Percentiles rank a stretch among this genome's conserved stretches.
Conservation (phyloP, 1,140 invertebrate species). For the Lutraria rhynchaena region DNA sequence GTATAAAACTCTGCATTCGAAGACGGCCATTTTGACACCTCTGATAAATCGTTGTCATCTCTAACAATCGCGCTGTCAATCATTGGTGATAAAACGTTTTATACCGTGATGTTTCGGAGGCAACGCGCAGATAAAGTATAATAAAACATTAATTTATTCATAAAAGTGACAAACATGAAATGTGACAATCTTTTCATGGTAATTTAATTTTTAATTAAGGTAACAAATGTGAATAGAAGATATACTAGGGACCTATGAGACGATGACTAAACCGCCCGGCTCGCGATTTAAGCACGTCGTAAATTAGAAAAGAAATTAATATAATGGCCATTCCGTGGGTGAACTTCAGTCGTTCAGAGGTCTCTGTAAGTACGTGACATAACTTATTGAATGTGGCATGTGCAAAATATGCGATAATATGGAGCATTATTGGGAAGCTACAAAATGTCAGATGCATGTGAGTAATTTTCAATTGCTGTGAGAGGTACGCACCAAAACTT, state of each 20-base stretch:
- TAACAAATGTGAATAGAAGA: constrained; percentile 17
- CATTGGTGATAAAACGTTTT: constrained; percentile 57
- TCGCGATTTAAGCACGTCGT: too few relatives aligned
- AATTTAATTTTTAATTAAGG: constrained; percentile 57
- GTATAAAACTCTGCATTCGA: constrained; percentile 3
- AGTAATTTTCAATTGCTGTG: too few relatives aligned
- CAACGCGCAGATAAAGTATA: constrained; percentile 36
- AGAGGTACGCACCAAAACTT: too few relatives aligned
- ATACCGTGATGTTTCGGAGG: constrained; percentile 53
- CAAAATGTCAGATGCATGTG: too few relatives aligned
- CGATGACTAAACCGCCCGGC: not conserved
- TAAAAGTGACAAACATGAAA: constrained; percentile 47
- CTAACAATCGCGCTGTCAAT: constrained; percentile 49
- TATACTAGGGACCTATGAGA: not conserved
- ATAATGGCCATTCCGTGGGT: too few relatives aligned
- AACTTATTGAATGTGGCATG: too few relatives aligned
- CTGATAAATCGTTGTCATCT: constrained; percentile 60
- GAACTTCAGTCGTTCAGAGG: too few relatives aligned
- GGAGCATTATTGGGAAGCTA: too few relatives aligned
- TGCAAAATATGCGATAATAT: too few relatives aligned
- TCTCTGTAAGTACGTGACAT: too few relatives aligned
- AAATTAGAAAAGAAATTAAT: too few relatives aligned
- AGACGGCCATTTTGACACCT: constrained; percentile 49
- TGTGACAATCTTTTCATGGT: constrained; percentile 29
- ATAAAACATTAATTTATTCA: constrained; percentile 53